A percentile compares a stretch with the other conserved stretches of the same genome.
These are phyloP conservation scores for Brachylomia viminalis DNA, from an alignment of 2,888 invertebrate genomes.

Conservation along the genomic window DNA sequence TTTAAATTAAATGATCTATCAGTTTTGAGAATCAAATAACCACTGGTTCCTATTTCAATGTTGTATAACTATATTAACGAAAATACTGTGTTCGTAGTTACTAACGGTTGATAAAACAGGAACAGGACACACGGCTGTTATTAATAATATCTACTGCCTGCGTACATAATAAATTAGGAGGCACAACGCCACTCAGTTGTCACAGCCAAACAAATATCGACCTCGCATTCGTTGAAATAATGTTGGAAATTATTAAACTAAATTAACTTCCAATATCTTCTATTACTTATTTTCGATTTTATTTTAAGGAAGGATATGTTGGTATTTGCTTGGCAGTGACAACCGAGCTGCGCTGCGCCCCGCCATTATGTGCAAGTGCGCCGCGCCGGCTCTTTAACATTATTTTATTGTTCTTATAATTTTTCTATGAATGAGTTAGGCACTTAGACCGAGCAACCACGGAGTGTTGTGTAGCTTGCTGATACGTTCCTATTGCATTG, in stretches of 20 bases:
- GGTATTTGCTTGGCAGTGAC: not conserved
- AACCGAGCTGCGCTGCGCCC: not conserved
- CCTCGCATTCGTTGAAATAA: too few relatives aligned
- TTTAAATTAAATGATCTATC: not conserved
- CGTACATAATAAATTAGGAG: not conserved
- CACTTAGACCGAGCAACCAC: not conserved
- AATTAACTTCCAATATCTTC: not conserved
- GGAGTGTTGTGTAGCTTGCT: not conserved
- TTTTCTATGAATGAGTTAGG: conserved; percentile 6
- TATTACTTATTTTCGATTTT: not conserved
- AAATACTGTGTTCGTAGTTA: not conserved
- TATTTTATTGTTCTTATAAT: not conserved
- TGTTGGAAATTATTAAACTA: not conserved
- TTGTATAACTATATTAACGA: not conserved
- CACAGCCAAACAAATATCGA: not conserved
- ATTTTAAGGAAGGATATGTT: not conserved
- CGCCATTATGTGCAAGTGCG: not conserved
- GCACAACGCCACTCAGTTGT: not conserved
- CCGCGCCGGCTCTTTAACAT: not conserved
- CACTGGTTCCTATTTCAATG: not conserved
- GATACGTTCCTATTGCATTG: not conserved
- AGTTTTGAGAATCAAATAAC: not conserved
- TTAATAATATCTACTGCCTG: too few relatives aligned
- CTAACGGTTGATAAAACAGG: not conserved
- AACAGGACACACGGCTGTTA: too few relatives aligned